Base-by-base conservation (phyloP, 2,113 vertebrate genomes). In the Brachyhypopomus gauderio region DNA sequence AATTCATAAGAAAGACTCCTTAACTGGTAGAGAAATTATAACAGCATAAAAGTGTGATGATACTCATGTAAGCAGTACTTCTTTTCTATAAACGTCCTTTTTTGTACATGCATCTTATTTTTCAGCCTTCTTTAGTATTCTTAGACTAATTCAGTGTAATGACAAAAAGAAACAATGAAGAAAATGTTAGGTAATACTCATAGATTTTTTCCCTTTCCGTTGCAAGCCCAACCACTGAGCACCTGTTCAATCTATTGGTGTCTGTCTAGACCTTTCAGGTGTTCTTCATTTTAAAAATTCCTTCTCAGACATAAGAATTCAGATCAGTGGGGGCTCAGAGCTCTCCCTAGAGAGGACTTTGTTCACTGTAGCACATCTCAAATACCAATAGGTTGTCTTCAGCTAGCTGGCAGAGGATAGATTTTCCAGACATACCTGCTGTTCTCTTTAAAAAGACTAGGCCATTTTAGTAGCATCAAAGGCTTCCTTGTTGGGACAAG, bases 331-430 rank as follows among this genome's bases (percentile, higher is more conserved):
- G 66, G 75, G 80, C 84, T 77, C 70, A 20, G 63, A 27, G 59
- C 72, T 85, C 85, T 80, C 77, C 76, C 60, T 20, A 7, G 27
- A 69, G 81, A 70, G 64, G 56, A 81, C 85, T 85, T 87, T 85
- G 55, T 78, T 88, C 82, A 56, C 77, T 52, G 59, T 76, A 52
- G 82, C 55, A 34, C 69, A 81, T 86, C 75, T 86, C 72, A 87
- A 86, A 87, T 88, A 86, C 80, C 87, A 85, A 89, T 88, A 88
- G 89, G 88, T 87, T 87, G 79, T 75, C 72, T 75, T 85, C 80
- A 85, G 86, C 79, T 80, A 69, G 78, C 81, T 86, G 83, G 86
- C 78, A 79, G 48, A 83, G 55, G 78, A 91, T 88, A 78, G 88
- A 88, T 89, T 88, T 89, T 75, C 84, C 67, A 75, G 48, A 58